Conservation (phyloP, 30 jellyfish, hydroid and myxozoan genomes). For the Turritopsis dohrnii region DNA sequence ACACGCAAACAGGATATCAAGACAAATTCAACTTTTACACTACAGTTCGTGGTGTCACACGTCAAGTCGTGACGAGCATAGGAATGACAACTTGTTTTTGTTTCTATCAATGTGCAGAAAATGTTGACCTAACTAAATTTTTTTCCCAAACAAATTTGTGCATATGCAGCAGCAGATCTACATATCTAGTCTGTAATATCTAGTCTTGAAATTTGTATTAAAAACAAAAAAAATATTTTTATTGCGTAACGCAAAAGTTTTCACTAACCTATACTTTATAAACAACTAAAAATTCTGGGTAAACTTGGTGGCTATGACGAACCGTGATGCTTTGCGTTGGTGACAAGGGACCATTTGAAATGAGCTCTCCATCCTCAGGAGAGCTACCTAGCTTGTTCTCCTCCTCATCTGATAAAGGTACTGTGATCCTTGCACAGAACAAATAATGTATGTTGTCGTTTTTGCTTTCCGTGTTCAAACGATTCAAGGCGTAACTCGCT, state of each 20-base stretch:
- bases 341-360: background rate
- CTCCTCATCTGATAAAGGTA: slow-evolving; percentile 10
- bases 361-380: background rate
- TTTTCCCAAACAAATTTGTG: background rate
- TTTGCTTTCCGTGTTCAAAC: background rate
- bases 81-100: background rate
- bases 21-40: too few relatives aligned
- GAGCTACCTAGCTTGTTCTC: background rate
- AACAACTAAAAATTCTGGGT: slow-evolving; percentile 55
- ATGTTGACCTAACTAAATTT: background rate
- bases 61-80: background rate
- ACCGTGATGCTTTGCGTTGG: background rate
- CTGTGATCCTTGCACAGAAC: slow-evolving; percentile 24
- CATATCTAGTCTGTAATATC: background rate
- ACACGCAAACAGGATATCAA: background rate
- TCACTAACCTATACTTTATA: slow-evolving; percentile 11
- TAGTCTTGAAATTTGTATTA: background rate
- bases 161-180: background rate
- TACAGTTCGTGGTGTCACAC: too few relatives aligned
- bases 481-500: background rate
- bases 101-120: background rate
- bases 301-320: slow-evolving; percentile 38
- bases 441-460: background rate
- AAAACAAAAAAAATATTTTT: too few relatives aligned
- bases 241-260: background rate